Evolutionary conservation across 2,888 invertebrate genomes (phyloP).

Genomic region (Andrena chrysosceles): DNA sequence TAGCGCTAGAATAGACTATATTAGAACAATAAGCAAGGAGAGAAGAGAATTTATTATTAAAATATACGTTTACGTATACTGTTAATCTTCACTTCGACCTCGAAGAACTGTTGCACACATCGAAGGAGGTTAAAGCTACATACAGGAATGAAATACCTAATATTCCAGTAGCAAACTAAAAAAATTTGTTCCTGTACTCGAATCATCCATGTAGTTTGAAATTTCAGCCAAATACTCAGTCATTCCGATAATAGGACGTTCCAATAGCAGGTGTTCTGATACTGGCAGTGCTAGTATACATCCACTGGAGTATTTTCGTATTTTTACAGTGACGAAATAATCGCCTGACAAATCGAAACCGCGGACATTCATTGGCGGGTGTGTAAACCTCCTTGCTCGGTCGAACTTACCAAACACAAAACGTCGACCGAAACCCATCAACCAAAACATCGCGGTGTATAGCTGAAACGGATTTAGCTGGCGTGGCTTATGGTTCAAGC

Average conservation of each 20-base stretch:
- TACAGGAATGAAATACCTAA: not conserved
- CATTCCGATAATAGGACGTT: too few species aligned
- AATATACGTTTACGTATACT: constrained; percentile 2
- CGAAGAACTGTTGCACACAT: not conserved
- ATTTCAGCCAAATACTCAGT: too few species aligned
- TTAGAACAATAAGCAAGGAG: constrained; percentile 2
- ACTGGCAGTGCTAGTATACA: too few species aligned
- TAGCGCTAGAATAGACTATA: not conserved
- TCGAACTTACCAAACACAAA: constrained; percentile 56
- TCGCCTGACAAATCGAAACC: not conserved
- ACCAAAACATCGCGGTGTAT: constrained; percentile 58
- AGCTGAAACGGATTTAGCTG: constrained; percentile 65
- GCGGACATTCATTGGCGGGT: constrained; percentile 16
- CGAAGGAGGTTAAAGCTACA: not conserved
- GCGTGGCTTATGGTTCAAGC: constrained; percentile 57
- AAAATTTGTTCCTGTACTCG: too few species aligned
- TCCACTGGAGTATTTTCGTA: too few species aligned
- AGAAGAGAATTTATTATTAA: constrained; percentile 16
- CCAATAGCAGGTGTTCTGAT: too few species aligned
- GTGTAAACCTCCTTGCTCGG: constrained; percentile 7
- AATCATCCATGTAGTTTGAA: too few species aligned
- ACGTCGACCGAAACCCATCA: constrained; percentile 48
- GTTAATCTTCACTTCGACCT: not conserved
- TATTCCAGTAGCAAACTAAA: too few species aligned
- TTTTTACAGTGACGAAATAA: not conserved